phyloP scores from a whole-genome alignment of 1,140 invertebrate species.

The Vollenhovia emeryi region DNA sequence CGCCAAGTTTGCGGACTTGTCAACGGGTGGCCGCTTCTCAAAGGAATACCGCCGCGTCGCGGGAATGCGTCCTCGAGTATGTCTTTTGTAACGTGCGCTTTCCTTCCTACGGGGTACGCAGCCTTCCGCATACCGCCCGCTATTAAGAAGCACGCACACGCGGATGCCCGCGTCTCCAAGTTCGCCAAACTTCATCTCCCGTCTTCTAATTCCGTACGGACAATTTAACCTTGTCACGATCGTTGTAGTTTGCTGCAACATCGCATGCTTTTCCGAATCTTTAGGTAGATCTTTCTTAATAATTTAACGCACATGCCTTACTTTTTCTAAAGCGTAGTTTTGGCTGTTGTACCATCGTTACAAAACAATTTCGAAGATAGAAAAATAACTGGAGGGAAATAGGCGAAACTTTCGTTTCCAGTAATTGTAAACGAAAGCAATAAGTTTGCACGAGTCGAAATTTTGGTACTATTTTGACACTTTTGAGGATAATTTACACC shows the following conservation, averaged over 20 bases:
- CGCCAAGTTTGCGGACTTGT: constrained; percentile 60
- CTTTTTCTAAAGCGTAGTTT: background rate
- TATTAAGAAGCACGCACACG: constrained; percentile 49
- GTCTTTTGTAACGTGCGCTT: constrained; percentile 43
- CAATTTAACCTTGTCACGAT: constrained; percentile 40
- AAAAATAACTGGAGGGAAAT: background rate
- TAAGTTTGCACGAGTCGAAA: too few relatives aligned
- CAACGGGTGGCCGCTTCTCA: constrained; percentile 61
- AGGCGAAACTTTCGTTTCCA: background rate
- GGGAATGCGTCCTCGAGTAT: constrained; percentile 60
- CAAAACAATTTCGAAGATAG: background rate
- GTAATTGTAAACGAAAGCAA: background rate
- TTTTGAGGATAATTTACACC: too few relatives aligned
- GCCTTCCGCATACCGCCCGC: constrained; percentile 56
- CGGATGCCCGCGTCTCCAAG: constrained; percentile 20
- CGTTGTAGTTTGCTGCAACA: background rate
- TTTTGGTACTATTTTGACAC: too few relatives aligned
- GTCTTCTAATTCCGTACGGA: constrained; percentile 47
- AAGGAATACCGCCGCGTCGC: constrained; percentile 67
- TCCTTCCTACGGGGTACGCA: constrained; percentile 38
- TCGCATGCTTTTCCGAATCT: background rate
- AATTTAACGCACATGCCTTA: too few relatives aligned
- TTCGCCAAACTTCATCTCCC: constrained; percentile 50
- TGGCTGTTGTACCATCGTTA: background rate
- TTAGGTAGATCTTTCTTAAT: too few relatives aligned